phyloP scores from a whole-genome alignment of 2,888 invertebrate genomes.

The Ischnus inquisitorius region DNA sequence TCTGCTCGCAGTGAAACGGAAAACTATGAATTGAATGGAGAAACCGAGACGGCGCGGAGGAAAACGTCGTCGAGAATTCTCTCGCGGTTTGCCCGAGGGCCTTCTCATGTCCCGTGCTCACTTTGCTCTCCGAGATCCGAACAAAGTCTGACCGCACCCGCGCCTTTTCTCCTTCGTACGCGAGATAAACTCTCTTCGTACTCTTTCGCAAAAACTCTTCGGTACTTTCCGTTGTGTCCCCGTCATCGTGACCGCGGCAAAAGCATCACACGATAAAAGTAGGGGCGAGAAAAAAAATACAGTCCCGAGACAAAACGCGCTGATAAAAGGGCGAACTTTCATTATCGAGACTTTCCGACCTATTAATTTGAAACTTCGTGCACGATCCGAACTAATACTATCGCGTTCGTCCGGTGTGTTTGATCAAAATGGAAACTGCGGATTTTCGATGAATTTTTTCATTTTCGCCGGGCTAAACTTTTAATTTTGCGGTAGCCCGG shows the following conservation, averaged over 20 bases:
- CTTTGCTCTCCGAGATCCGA: background rate
- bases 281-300: no score
- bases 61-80: constrained; percentile 1
- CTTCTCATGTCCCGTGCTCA: background rate
- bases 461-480: no score
- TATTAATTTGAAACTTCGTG: no score
- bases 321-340: no score
- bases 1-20: constrained; percentile 2
- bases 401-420: no score
- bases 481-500: no score
- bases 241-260: background rate
- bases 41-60: background rate
- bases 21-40: constrained; percentile 20
- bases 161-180: constrained; percentile 9
- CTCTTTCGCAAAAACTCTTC: constrained; percentile 9
- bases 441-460: no score
- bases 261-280: background rate
- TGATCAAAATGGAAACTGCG: no score
- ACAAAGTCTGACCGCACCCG: constrained; percentile 1
- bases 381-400: no score
- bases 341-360: no score
- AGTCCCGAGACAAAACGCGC: no score
- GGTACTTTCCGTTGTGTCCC: background rate
- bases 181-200: constrained; percentile 2
- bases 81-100: background rate